Conservation (phyloP, 1,140 invertebrate species). For the Drosophila nannoptera region DNA sequence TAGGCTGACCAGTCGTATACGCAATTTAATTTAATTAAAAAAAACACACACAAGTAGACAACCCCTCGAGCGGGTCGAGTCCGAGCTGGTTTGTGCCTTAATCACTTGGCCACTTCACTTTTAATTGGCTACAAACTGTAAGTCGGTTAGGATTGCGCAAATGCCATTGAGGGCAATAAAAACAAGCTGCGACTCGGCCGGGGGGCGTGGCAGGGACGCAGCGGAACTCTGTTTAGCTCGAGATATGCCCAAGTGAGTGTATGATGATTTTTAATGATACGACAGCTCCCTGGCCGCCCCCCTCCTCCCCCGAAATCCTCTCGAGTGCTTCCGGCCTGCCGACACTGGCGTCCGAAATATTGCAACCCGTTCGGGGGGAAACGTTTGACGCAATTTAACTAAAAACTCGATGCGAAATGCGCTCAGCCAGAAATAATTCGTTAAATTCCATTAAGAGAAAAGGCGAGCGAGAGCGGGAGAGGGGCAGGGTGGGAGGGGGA, state of each 20-base stretch:
- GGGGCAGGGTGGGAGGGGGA: too few relatives aligned
- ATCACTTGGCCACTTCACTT: slow-evolving; percentile 73
- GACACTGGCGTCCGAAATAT: slow-evolving; percentile 30
- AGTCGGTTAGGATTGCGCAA: slow-evolving; percentile 45
- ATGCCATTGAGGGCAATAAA: slow-evolving; percentile 63
- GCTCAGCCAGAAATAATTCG: slow-evolving; percentile 62
- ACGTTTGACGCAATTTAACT: slow-evolving; percentile 35
- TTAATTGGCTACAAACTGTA: slow-evolving; percentile 75
- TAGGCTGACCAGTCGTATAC: slow-evolving; percentile 55
- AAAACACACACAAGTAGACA: slow-evolving; percentile 18
- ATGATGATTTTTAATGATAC: slow-evolving; percentile 37
- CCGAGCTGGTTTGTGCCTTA: slow-evolving; percentile 38
- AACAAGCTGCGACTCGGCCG: slow-evolving; percentile 42
- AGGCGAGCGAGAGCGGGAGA: background rate
- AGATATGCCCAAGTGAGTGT: slow-evolving; percentile 41
- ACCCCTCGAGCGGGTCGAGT: slow-evolving; percentile 22
- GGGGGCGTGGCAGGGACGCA: background rate
- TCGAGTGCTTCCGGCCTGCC: slow-evolving; percentile 8
- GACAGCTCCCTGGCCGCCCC: background rate
- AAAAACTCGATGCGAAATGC: slow-evolving; percentile 38
- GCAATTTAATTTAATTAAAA: slow-evolving; percentile 78
- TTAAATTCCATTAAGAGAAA: slow-evolving; percentile 13
- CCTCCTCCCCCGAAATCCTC: background rate
- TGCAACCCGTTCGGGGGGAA: slow-evolving; percentile 25
- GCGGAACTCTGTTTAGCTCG: slow-evolving; percentile 13